Base-by-base conservation (phyloP, 2,888 invertebrate genomes). In the Polydesmus complanatus region DNA sequence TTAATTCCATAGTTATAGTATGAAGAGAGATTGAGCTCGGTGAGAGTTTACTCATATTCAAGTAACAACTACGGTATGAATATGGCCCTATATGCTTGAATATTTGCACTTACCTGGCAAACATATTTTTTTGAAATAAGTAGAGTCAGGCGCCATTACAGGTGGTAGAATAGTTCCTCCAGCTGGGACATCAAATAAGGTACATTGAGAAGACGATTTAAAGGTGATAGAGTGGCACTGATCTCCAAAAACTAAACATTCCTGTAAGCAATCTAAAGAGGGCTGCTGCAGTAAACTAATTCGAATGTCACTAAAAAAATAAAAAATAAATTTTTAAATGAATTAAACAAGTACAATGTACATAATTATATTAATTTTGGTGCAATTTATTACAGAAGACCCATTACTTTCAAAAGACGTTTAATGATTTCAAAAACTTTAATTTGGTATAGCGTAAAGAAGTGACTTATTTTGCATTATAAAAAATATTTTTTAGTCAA, bases 201-300 rank as follows among this genome's bases (percentile, higher is more conserved):
- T 60, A 27, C 60, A 60, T 11, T 51, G 60, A 2, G 54, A 54
- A 5, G 25, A 47, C 1, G 60, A 21, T 48, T 54, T 54, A 48
- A 48, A 60, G 23, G 61, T 61, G 1, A 61, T 19, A 14, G 61
- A 27, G 22, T 61, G 61, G 27, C 61, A 61, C 51, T 61, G 61
- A 27, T 61, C 56, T 26, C 61, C 61, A 26, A 61, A 61, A 18
- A 54, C 27, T 3, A 61, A 19, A 21, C 61, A 61, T 61, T 61
- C 61, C 25, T 56, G n/a, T 2, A 61, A 27, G 37, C 61, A 61
- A 37, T 61, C 61, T 19, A 61, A 27, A 1, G 61, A 37, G 5
- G 61, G 61, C 26, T 50, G 51, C 11, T 48, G 48, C 14, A 47
- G 50, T 49, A 57, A 11, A 26, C 48, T 57, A 22, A 57, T 57